Evolutionary conservation across 2,797 vertebrate genomes (phyloP).

Genomic region (Amazona ochrocephala): DNA sequence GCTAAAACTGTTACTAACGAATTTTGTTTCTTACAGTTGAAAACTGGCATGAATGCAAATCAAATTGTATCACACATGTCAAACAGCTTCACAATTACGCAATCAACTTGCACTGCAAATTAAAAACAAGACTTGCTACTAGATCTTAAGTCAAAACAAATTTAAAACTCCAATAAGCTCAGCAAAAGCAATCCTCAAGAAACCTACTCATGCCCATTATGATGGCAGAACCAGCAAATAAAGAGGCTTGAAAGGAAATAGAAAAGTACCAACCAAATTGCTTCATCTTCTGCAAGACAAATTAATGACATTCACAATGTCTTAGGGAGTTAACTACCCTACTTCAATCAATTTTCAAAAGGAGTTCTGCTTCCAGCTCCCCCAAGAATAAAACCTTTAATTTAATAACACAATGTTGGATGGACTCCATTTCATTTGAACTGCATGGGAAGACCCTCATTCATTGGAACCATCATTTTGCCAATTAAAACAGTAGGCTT

Average conservation of each 20-base stretch:
- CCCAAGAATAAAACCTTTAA: slow-evolving; percentile 17
- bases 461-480: neutral
- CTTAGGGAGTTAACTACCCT: neutral
- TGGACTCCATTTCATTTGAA: neutral
- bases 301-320: slow-evolving; percentile 7
- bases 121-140: slow-evolving; percentile 61
- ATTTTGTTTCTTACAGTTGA: slow-evolving; percentile 64
- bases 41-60: slow-evolving; percentile 49
- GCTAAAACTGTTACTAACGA: slow-evolving; percentile 51
- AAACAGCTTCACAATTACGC: slow-evolving; percentile 66
- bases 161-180: slow-evolving; percentile 39
- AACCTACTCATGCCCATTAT: neutral
- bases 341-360: neutral
- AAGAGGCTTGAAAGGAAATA: neutral
- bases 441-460: neutral
- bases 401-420: neutral
- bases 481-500: neutral
- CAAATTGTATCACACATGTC: slow-evolving; percentile 60
- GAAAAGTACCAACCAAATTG: neutral
- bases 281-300: slow-evolving; percentile 15
- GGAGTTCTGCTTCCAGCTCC: neutral
- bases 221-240: neutral
- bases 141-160: slow-evolving; percentile 64
- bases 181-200: slow-evolving; percentile 29
- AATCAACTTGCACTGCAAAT: slow-evolving; percentile 66